phyloP scores from a whole-genome alignment of 2,113 vertebrate genomes.

The Plectropomus leopardus region DNA sequence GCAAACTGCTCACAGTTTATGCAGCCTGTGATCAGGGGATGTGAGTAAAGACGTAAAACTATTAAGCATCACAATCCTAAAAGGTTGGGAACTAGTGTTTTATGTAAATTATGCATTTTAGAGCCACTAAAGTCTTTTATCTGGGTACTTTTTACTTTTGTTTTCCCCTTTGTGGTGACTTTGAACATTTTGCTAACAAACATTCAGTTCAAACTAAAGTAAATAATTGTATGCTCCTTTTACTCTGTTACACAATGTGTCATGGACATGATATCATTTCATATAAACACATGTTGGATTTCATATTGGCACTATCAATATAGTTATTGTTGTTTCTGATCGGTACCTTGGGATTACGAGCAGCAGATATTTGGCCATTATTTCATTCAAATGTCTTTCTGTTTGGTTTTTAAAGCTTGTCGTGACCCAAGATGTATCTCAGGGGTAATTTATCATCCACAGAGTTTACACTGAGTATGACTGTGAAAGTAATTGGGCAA shows the following conservation, averaged over 20 bases:
- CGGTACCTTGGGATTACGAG: not conserved
- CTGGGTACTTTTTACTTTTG: not conserved
- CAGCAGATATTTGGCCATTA: slow-evolving; percentile 10
- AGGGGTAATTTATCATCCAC: not conserved
- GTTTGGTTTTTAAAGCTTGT: not conserved
- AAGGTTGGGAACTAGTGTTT: not conserved
- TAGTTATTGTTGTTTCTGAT: not conserved
- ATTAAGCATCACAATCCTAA: not conserved
- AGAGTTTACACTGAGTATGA: not conserved
- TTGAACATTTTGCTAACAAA: not conserved
- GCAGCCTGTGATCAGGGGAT: not conserved
- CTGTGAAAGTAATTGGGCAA: no score
- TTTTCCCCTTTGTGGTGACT: not conserved
- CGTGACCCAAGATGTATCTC: slow-evolving; percentile 3
- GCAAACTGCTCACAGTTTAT: not conserved
- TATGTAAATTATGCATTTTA: not conserved
- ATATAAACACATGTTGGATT: not conserved
- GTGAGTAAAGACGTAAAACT: not conserved
- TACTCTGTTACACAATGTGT: not conserved
- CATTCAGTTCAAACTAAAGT: not conserved
- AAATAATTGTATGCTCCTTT: not conserved
- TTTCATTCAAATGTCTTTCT: slow-evolving; percentile 6
- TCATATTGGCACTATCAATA: not conserved
- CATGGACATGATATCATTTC: not conserved
- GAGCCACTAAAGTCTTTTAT: not conserved